Base-by-base conservation (phyloP, 2,888 invertebrate species). In the Busseola fusca region DNA sequence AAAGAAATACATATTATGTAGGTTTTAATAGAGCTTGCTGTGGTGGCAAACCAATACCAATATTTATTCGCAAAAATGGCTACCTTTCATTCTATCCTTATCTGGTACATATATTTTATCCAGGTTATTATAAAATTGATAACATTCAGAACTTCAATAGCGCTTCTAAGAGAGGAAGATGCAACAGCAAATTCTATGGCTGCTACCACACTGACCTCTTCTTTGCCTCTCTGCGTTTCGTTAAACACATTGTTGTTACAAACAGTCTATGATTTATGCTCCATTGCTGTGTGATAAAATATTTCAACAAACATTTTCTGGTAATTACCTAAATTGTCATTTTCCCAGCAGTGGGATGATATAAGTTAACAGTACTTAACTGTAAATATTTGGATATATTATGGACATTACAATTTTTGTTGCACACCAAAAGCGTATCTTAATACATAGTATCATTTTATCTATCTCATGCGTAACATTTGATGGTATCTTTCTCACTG, bases 1-100 rank as follows among this genome's bases (percentile, higher is more conserved):
- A 48, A 64, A 27, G 40, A 40, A 57, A 62, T 69, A 54, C 42
- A 5, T 42, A 21, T 30, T 7, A 21, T n/a, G 9, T 30, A 14
- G 57, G 18, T 48, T 57, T 56, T 42, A 16, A 56, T 60, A 56
- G 34, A 10, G 16, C 30, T 58, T 45, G n/a, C 30, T 56, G 14
- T 50, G 1, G n/a, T 40, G 6, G 9, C 40, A 54, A 56, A 80
- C 62, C 4, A 12, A 40, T 66, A 66, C 1, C 12, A 50, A 40
- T 40, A 4, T 5, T 42, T 27, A 27, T 18, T 48, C 18, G 14
- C 30, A 0, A 50, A 60, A 40, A 25, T 25, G 0, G 21, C 6
- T 48, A 18, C 37, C 12, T 27, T 54, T 10, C 14, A 42, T 30
- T 42, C 1, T 14, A 25, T 40, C 5, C 14, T 34, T 18, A 45